phyloP scores from a whole-genome alignment of 2,113 vertebrate genomes.

The Motacilla alba region DNA sequence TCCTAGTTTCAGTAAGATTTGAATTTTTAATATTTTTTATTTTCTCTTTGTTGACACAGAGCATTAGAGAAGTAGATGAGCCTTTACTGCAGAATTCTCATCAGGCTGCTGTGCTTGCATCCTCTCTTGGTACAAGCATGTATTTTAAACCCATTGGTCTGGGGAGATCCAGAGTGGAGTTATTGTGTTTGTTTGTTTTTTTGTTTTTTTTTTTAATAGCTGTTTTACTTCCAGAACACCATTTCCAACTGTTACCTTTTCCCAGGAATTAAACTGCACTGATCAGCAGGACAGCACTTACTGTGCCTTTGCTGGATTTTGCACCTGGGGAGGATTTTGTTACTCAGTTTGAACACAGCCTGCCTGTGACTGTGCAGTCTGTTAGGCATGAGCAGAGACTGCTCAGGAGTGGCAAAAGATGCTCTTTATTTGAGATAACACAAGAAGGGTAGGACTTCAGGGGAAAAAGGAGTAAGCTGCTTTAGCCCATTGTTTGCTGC shows the following conservation, averaged over 20 bases:
- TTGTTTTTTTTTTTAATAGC: not conserved
- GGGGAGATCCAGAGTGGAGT: not conserved
- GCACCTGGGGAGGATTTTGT: not conserved
- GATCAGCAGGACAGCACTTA: not conserved
- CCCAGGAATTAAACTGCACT: not conserved
- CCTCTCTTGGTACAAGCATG: not conserved
- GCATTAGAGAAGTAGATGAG: not conserved
- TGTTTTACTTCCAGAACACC: not conserved
- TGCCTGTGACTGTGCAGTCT: not conserved
- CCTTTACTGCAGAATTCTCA: not conserved
- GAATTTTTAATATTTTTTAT: slow-evolving; percentile 4
- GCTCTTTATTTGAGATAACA: not conserved
- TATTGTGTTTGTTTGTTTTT: not conserved
- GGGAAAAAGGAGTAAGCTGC: not conserved
- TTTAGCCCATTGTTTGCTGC: not conserved
- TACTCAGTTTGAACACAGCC: not conserved
- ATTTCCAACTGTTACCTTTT: not conserved
- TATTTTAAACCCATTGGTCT: not conserved
- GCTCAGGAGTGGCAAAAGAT: not conserved
- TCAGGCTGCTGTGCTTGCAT: not conserved
- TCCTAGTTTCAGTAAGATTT: not conserved
- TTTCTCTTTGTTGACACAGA: not conserved
- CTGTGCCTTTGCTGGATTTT: not conserved
- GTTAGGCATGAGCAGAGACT: not conserved
- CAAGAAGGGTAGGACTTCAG: not conserved